Evolutionary conservation across 2,888 invertebrate species (phyloP), one percentile per base, ranked within the genome.

Genomic region (Muschampia plurimacula): DNA sequence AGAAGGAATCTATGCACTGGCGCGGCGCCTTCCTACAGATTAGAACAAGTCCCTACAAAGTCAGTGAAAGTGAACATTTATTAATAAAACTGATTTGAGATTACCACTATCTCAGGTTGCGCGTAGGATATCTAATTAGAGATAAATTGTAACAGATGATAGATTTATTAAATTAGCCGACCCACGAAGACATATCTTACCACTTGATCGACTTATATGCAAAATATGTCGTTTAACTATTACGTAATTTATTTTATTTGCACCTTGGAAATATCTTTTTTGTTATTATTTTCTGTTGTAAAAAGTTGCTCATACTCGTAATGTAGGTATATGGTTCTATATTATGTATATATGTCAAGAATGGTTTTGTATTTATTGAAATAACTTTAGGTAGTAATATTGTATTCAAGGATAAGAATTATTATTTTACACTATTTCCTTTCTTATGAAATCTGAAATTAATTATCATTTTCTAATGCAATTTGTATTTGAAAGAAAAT

Each of bases 31-130:
- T 62, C 62, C 62, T 72, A 15, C 41, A 44, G 63, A 67, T 52
- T 72, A 46, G 60, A 71, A 67, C 67, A 57, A 62, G 67, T 63
- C 52, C 67, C 55, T 67, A 55, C 55, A 57, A 72, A 22, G 22
- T 46, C 8, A 67, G 72, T 72, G 72, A 72, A 72, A 72, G 72
- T 67, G 52, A 67, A 44, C 67, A 67, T 72, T 72, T 72, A 72
- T 63, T 72, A 72, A 67, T 72, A 72, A 72, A 72, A 72, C 63
- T 67, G 72, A 72, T 72, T 63, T 63, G 55, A 62, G 72, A 67
- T 67, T 63, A 72, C 22, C 44, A 44, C 22, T 72, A 72, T 72
- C 72, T 63, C 64, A 8, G 46, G 57, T 68, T 68, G 62, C 72
- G 67, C 67, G 72, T 72, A 55, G 68, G 72, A 68, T 72, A 72